Evolutionary conservation across 1,140 invertebrate species (phyloP), one percentile per base, ranked within the genome.

Genomic region (Lordiphosa stackelbergi): DNA sequence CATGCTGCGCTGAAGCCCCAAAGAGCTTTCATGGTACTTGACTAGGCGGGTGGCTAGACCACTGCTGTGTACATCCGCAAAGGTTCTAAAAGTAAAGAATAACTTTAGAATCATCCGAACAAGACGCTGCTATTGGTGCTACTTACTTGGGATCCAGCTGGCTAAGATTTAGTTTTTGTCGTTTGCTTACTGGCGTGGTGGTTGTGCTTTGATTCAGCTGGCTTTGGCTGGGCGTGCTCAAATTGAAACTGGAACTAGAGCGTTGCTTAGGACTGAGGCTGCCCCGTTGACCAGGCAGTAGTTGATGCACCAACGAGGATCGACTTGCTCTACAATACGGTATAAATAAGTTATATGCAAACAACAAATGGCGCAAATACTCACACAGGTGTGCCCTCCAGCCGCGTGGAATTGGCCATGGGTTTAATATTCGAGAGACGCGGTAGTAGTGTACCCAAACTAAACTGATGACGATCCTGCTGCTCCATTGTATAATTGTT

Each of bases 51-150:
- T 79, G 5, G 87, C 65, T 38, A 89, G 60, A 1, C 89, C 89
- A 43, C 87, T 88, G 58, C 89, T 90, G 64, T 89, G 87, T 4
- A 87, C 85, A 63, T 90, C 89, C 40, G 87, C 87, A 66, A 85
- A 89, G 0, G 69, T 72, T 49, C 85, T 87, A 22, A 1, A 28
- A 37, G 2, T 28, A 38, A 5, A 2, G 10, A 24, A 10, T 31
- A 11, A 11, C 8, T 24, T 47, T 12, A 34, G 2, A 10, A 24
- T 22, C 6, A 12, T 11, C 6, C 9, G 5, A 10, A 11, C 22
- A 28, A 28, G 24, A 28, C 36, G 11, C 19, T 34, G 28, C 13
- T n/a, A 35, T 2, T 8, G 28, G 28, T 35, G 11, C 7, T 37
- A 62, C 48, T 47, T 45, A 87, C 85, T 63, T 83, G 16, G 83